Base-by-base conservation (phyloP, 2,888 invertebrate species). In the Gerosis bhagava region DNA sequence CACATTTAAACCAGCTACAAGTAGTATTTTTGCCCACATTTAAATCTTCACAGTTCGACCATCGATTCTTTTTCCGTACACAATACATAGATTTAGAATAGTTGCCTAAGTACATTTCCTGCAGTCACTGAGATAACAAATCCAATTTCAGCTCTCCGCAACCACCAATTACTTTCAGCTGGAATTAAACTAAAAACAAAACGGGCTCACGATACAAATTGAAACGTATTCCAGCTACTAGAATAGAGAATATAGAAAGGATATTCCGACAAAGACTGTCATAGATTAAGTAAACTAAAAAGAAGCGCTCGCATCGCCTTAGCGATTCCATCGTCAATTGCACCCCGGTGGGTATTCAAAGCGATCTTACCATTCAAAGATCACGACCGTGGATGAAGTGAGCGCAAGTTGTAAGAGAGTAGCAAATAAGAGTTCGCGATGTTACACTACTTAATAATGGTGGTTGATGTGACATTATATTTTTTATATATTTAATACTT, bases 271-370 rank as follows among this genome's bases (percentile, higher is more conserved):
- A 54, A 53, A 51, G 53, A 41, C 51, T 57, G 52, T 52, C 54
- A 55, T 51, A 56, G 63, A 62, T 68, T 70, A 69, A 68, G 63
- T 64, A 67, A 71, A 72, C 65, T 66, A 70, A 72, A 72, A 70
- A 67, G 54, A 63, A 63, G 61, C 58, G 72, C 70, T n/a, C n/a
- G 73, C 73, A 67, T 72, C 70, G 76, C 70, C 77, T 76, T 73
- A 75, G 73, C 74, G 73, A 77, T 77, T 68, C 73, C 65, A 71
- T 70, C 77, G 76, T 73, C 83, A 73, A 83, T 83, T 81, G 81
- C 80, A 77, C 82, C 81, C 78, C 70, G 73, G 74, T 63, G 81
- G 69, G 74, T 76, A 80, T 83, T 83, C 83, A 82, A 73, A 81
- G 75, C 69, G 81, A 82, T 80, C 80, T 72, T 65, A 69, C 78